Conservation (phyloP, 2,113 vertebrate species). For the Austrofundulus limnaeus region DNA sequence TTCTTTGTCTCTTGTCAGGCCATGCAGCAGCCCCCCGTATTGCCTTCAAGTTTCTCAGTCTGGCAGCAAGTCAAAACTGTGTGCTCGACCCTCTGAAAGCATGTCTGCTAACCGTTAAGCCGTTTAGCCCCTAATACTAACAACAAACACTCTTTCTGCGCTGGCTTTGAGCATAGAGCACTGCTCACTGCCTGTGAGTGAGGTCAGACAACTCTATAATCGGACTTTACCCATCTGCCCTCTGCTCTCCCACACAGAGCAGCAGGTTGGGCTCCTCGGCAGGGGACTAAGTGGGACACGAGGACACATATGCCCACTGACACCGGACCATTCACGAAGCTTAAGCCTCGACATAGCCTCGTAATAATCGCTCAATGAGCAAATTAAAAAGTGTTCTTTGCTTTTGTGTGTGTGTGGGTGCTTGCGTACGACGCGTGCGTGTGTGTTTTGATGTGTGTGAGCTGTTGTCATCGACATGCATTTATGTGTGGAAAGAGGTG, state of each 20-base stretch:
- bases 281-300: slow-evolving; percentile 72
- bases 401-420: slow-evolving; percentile 10
- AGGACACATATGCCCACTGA: slow-evolving; percentile 75
- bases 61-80: slow-evolving; percentile 70
- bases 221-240: slow-evolving; percentile 77
- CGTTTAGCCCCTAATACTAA: slow-evolving; percentile 79
- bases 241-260: slow-evolving; percentile 67
- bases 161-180: slow-evolving; percentile 56
- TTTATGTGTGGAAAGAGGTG: slow-evolving; percentile 49
- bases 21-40: slow-evolving; percentile 43
- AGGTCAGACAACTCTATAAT: slow-evolving; percentile 78
- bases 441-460: slow-evolving; percentile 37
- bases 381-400: slow-evolving; percentile 42
- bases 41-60: slow-evolving; percentile 41
- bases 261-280: slow-evolving; percentile 68
- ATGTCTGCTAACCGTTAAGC: slow-evolving; percentile 77
- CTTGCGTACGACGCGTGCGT: background rate
- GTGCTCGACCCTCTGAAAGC: slow-evolving; percentile 64
- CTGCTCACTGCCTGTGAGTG: slow-evolving; percentile 65
- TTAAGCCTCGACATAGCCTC: slow-evolving; percentile 48
- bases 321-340: slow-evolving; percentile 58
- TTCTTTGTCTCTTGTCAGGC: slow-evolving; percentile 12
- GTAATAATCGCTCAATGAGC: slow-evolving; percentile 52
- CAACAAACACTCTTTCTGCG: slow-evolving; percentile 77
- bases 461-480: slow-evolving; percentile 49